Conservation (phyloP, 2,888 invertebrate species). For the Rhabditophanes sp. region DNA sequence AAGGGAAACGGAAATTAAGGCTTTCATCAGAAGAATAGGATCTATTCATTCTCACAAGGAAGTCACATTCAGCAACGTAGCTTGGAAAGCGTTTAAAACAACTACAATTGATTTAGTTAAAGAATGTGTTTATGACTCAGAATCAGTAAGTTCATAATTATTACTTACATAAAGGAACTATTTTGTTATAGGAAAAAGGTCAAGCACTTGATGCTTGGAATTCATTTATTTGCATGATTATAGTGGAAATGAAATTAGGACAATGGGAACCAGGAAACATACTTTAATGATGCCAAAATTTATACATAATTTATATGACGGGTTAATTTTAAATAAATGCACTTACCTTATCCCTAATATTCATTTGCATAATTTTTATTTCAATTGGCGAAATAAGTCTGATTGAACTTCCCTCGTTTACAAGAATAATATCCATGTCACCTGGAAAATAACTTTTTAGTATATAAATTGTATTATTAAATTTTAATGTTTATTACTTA, state of each 20-base stretch:
- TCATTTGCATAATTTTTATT: no score
- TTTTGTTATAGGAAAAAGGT: constrained; percentile 22
- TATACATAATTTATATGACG: no score
- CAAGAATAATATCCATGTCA: no score
- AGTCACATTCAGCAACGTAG: constrained; percentile 22
- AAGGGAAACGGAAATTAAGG: constrained; percentile 22
- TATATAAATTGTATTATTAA: no score
- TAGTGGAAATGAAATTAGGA: constrained; percentile 39
- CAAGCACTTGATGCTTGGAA: constrained; percentile 30
- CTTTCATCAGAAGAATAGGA: constrained; percentile 25
- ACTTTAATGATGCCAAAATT: no score
- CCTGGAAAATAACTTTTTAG: no score
- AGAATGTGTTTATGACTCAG: constrained; percentile 13
- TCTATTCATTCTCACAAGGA: constrained; percentile 28
- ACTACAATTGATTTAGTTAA: constrained; percentile 11
- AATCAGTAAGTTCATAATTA: constrained; percentile 16
- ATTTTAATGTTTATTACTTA: no score
- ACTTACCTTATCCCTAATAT: no score
- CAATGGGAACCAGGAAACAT: constrained; percentile 17
- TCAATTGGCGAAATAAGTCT: no score
- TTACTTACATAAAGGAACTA: constrained; percentile 3
- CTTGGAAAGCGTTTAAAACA: constrained; percentile 34
- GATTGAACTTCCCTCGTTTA: no score
- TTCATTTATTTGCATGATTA: constrained; percentile 37
- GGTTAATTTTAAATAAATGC: no score